Evolutionary conservation across 1,140 invertebrate species (phyloP), one percentile per base, ranked within the genome.

Genomic region (Nilaparvata lugens): DNA sequence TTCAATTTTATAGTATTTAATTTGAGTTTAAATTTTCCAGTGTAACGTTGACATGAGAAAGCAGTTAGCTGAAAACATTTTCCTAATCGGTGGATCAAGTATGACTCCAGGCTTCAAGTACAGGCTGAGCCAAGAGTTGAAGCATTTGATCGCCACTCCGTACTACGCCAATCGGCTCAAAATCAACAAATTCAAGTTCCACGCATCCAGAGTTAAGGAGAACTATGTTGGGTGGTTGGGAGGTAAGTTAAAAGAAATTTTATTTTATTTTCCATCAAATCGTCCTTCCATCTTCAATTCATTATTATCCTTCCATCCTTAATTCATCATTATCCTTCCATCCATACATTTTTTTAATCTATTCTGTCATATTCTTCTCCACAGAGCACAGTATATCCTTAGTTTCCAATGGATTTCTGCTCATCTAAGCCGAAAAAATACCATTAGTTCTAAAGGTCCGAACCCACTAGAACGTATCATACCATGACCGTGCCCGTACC

Each of bases 141-240:
- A 83, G 58, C 68, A 79, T 64, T 74, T 91, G 6, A 65, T 86
- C 0, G 73, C 81, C n/a, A 80, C 80, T 54, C 74, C 80, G 23
- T 68, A 79, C 18, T 92, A 93, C 69, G 75, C 78, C 9, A 73
- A 81, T 0, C 79, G 81, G 62, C 74, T 91, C 19, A 80, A 81
- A 64, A 70, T 90, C 14, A 75, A 81, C 61, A 77, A 72, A n/a
- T 88, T 92, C 66, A 86, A 85, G 70, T 88, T 93, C 69, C 90
- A 93, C 69, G 76, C 77, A 13, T 75, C 85, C 19, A 90, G 91
- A 5, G 83, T 83, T 42, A 88, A 90, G 70, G 83, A 88, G 55
- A 95, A 95, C 76, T 94, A 87, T 70, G 83, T 85, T 5, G 81
- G 84, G 24, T 95, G 92, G 92, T 73, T 93, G 11, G 91, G 91